These are phyloP conservation scores for Stomatorhinus ivindoensis DNA, from an alignment of 2,113 vertebrate species.

Conservation along the genomic window DNA sequence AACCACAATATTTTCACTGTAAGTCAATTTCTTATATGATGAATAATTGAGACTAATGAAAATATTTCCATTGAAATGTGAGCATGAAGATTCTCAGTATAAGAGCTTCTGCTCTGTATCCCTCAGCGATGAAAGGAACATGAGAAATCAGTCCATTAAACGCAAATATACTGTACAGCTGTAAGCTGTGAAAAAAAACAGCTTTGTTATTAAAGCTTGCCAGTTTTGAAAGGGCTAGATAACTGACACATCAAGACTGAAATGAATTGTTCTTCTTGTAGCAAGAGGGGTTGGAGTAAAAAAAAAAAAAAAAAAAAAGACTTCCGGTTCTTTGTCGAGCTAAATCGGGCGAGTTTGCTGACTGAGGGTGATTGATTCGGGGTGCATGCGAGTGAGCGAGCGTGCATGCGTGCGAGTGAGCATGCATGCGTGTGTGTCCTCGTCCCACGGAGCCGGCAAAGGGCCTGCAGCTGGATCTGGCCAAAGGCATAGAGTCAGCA, in stretches of 20 bases:
- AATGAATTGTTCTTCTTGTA: slow-evolving; percentile 3
- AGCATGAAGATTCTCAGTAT: neutral
- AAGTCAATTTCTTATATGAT: neutral
- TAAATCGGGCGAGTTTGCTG: slow-evolving; percentile 13
- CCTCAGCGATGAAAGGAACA: neutral
- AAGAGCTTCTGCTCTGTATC: neutral
- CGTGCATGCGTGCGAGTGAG: neutral
- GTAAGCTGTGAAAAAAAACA: neutral
- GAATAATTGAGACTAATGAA: neutral
- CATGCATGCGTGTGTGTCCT: neutral
- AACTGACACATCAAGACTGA: slow-evolving; percentile 11
- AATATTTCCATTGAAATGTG: neutral
- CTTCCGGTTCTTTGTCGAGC: slow-evolving; percentile 7
- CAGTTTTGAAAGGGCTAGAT: neutral
- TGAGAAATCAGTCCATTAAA: neutral
- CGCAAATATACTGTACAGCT: neutral
- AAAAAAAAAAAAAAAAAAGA: neutral
- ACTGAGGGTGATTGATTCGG: slow-evolving; percentile 14
- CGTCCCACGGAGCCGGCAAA: neutral
- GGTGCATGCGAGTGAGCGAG: neutral
- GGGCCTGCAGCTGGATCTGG: slow-evolving; percentile 49
- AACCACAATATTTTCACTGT: neutral
- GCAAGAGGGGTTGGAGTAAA: neutral
- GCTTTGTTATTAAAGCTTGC: neutral
- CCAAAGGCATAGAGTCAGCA: slow-evolving; percentile 43